Evolutionary conservation across 1,140 invertebrate species (phyloP).

Genomic region (Trachelipus rathkii): DNA sequence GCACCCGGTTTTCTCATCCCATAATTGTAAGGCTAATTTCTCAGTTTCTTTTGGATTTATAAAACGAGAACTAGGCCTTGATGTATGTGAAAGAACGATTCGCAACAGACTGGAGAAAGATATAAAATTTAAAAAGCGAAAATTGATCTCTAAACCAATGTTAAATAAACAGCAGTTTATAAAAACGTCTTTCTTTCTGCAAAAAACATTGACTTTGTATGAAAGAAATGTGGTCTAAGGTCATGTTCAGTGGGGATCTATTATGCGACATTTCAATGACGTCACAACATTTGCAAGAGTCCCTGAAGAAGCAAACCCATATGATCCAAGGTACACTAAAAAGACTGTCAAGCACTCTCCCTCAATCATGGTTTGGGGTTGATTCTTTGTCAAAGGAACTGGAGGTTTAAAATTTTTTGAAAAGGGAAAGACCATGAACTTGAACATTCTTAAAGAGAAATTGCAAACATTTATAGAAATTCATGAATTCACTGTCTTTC

Average conservation of each 20-base stretch:
- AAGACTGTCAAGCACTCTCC: constrained; percentile 7
- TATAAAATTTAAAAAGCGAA: neutral
- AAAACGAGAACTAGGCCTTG: neutral
- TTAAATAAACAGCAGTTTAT: neutral
- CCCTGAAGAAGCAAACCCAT: neutral
- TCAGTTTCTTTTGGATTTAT: neutral
- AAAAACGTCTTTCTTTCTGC: neutral
- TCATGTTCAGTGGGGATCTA: neutral
- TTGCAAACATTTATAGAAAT: too few species aligned
- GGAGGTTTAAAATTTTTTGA: neutral
- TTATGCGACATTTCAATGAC: neutral
- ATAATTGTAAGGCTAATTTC: neutral
- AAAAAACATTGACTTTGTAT: neutral
- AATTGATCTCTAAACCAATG: neutral
- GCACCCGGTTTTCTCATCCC: too few species aligned
- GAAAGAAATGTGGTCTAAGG: neutral
- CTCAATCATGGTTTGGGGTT: neutral
- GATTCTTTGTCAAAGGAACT: neutral
- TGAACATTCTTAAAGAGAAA: too few species aligned
- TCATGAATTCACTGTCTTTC: too few species aligned
- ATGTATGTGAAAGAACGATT: neutral
- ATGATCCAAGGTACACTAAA: neutral
- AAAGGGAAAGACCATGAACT: neutral
- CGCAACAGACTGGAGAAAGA: neutral
- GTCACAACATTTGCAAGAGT: neutral